phyloP scores from a whole-genome alignment of 2,113 vertebrate species.

The Nerophis ophidion region DNA sequence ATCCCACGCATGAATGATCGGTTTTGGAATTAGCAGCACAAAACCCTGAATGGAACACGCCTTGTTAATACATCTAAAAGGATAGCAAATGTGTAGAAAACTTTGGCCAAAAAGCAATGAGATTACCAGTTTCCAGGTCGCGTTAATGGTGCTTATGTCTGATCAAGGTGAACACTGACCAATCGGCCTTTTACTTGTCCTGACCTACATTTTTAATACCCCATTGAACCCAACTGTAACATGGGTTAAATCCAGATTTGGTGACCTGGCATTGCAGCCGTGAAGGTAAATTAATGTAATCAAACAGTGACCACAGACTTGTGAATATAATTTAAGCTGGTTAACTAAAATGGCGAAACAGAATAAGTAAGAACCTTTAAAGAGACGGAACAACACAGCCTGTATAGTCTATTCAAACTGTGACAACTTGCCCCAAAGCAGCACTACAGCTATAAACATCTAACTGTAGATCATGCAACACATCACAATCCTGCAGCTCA shows the following conservation, averaged over 20 bases:
- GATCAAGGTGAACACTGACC: constrained; percentile 12
- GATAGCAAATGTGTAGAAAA: not conserved
- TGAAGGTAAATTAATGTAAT: not conserved
- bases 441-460: too few species aligned
- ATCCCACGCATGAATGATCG: too few species aligned
- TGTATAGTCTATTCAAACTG: too few species aligned
- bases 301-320: not conserved
- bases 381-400: not conserved
- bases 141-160: constrained; percentile 10
- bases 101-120: not conserved
- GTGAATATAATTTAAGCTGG: not conserved
- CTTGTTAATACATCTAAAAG: not conserved
- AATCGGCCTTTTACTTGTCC: constrained; percentile 35
- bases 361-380: not conserved
- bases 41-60: too few species aligned
- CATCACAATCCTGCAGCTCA: too few species aligned
- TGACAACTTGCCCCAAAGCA: too few species aligned
- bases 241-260: constrained; percentile 6
- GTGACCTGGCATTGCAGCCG: not conserved
- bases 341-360: not conserved
- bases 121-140: not conserved
- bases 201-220: constrained; percentile 52
- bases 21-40: too few species aligned
- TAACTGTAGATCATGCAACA: too few species aligned
- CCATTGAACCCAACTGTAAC: not conserved